phyloP scores from a whole-genome alignment of 2,113 vertebrate genomes.

The Mobula hypostoma region DNA sequence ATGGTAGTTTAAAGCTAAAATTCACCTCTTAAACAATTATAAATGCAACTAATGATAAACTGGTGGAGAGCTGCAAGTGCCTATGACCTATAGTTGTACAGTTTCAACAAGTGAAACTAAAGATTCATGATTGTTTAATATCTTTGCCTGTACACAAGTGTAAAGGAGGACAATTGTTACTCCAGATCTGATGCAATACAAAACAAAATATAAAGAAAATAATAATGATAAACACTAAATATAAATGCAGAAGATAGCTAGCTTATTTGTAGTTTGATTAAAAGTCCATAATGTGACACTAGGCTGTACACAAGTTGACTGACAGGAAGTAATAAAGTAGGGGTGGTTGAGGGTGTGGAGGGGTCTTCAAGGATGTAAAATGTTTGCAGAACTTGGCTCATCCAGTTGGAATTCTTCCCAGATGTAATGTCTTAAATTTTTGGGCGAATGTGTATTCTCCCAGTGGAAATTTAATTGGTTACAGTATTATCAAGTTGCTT shows the following conservation, averaged over 20 bases:
- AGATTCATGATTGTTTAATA: too few relatives aligned
- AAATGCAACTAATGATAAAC: background rate
- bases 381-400: background rate
- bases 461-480: background rate
- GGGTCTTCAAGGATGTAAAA: background rate
- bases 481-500: background rate
- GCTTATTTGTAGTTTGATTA: too few relatives aligned
- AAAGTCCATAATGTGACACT: too few relatives aligned
- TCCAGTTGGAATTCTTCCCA: background rate
- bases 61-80: background rate
- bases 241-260: too few relatives aligned
- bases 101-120: background rate
- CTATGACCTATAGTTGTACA: background rate
- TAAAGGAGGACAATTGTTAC: too few relatives aligned
- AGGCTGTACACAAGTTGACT: too few relatives aligned
- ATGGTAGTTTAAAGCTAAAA: background rate
- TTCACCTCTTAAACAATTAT: background rate
- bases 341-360: too few relatives aligned
- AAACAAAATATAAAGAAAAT: too few relatives aligned
- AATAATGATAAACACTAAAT: too few relatives aligned
- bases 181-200: too few relatives aligned
- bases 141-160: too few relatives aligned
- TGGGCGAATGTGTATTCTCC: background rate
- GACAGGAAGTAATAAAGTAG: too few relatives aligned
- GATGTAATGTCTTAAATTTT: background rate